Conservation (phyloP, 1,140 invertebrate genomes). For the Magallana gigas region DNA sequence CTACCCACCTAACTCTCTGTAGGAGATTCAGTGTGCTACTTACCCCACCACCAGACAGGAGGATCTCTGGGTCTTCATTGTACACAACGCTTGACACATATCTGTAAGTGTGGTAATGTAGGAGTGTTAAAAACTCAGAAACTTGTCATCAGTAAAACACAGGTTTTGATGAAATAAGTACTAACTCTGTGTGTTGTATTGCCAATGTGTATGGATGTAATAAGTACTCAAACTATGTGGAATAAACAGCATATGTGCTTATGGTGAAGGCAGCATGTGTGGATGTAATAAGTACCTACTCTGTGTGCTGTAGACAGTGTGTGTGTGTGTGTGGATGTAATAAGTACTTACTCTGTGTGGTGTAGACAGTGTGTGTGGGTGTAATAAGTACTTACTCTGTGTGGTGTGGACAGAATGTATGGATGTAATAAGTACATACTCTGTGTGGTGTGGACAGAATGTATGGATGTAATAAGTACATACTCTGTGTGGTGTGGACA, state of each 20-base stretch:
- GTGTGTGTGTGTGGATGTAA: too few relatives aligned
- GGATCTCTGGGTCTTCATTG: not conserved
- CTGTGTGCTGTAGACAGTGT: too few relatives aligned
- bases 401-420: not conserved
- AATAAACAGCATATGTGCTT: too few relatives aligned
- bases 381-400: not conserved
- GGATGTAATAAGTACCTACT: too few relatives aligned
- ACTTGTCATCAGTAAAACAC: too few relatives aligned
- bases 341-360: too few relatives aligned
- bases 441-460: conserved; percentile 92
- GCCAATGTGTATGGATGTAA: too few relatives aligned
- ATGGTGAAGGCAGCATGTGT: too few relatives aligned
- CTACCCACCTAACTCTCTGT: too few relatives aligned
- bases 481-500: not conserved
- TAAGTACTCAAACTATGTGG: too few relatives aligned
- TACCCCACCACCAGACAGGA: conserved; percentile 3
- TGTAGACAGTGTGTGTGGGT: not conserved
- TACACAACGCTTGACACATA: conserved; percentile 9
- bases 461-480: conserved; percentile 91
- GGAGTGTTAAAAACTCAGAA: not conserved
- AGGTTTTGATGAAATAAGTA: too few relatives aligned
- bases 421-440: conserved; percentile 77
- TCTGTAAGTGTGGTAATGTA: not conserved
- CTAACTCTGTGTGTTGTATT: too few relatives aligned
- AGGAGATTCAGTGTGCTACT: not conserved